Percentiles rank a stretch among this genome's conserved stretches.
Evolutionary conservation across 2,113 vertebrate genomes (phyloP).

Genomic region (Himantopus leucocephalus): DNA sequence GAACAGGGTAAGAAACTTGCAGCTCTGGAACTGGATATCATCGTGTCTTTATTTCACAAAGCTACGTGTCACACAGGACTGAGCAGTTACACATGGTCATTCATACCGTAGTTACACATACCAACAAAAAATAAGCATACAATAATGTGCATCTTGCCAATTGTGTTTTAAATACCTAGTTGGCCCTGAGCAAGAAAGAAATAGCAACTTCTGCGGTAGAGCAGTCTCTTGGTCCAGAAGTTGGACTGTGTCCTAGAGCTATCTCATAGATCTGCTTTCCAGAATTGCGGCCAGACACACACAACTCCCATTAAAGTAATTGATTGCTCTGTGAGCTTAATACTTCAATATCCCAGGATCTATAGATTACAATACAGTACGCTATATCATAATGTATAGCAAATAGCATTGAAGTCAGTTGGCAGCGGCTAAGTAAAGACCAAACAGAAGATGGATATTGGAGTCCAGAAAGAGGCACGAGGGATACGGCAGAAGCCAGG

Average conservation of each 20-base stretch:
- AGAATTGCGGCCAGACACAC: not conserved
- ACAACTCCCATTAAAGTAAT: constrained; percentile 38
- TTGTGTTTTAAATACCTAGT: not conserved
- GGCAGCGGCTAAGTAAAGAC: not conserved
- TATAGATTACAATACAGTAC: not conserved
- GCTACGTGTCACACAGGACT: not conserved
- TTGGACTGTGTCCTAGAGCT: constrained; percentile 24
- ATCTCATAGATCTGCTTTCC: constrained; percentile 35
- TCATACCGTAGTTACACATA: not conserved
- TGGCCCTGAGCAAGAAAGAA: not conserved
- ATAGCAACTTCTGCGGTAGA: not conserved
- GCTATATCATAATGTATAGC: not conserved
- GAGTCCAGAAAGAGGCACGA: constrained; percentile 10
- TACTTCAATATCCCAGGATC: not conserved
- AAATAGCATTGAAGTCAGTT: not conserved
- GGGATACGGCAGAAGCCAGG: constrained; percentile 5
- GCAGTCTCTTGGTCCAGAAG: not conserved
- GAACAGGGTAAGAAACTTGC: not conserved
- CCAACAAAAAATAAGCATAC: not conserved
- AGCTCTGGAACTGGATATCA: not conserved
- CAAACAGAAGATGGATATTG: not conserved
- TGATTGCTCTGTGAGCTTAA: constrained; percentile 10
- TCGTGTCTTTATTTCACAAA: not conserved
- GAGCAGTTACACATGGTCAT: not conserved
- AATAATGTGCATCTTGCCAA: not conserved